Evolutionary conservation across 2,888 invertebrate species (phyloP).

Genomic region (Callyntrura guangdongensis): DNA sequence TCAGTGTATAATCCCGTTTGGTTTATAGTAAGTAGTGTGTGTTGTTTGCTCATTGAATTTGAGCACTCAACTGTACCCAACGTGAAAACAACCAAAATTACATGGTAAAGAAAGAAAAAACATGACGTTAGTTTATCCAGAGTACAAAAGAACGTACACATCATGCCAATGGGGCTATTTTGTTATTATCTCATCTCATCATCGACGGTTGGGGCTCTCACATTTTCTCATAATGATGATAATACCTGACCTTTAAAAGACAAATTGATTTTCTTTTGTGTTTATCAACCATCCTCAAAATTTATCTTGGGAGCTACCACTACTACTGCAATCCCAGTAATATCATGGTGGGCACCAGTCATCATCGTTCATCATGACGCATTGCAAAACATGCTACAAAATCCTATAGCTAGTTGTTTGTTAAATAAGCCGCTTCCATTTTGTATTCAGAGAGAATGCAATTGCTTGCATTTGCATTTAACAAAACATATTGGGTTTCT

Average conservation of each 20-base stretch:
- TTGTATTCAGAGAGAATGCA: no score
- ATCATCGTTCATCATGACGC: slow-evolving; percentile 52
- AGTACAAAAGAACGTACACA: not conserved
- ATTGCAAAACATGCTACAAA: not conserved
- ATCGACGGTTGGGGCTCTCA: slow-evolving; percentile 25
- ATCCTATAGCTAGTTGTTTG: not conserved
- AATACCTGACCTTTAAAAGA: slow-evolving; percentile 28
- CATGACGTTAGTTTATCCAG: slow-evolving; percentile 9
- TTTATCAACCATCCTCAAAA: not conserved
- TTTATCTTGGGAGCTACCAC: not conserved
- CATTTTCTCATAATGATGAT: slow-evolving; percentile 17
- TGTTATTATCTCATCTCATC: slow-evolving; percentile 58
- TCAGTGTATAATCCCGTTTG: slow-evolving; percentile 4
- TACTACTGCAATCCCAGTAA: not conserved
- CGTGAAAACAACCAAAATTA: slow-evolving; percentile 21
- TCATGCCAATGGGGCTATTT: slow-evolving; percentile 36
- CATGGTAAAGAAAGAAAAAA: not conserved
- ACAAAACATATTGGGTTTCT: not conserved
- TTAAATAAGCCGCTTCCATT: no score
- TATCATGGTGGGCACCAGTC: slow-evolving; percentile 1
- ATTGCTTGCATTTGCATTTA: no score
- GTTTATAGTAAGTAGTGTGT: slow-evolving; percentile 32
- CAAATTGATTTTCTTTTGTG: slow-evolving; percentile 2
- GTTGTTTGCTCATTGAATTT: slow-evolving; percentile 40
- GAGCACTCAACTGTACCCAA: slow-evolving; percentile 22